These are phyloP conservation scores for Columba guinea DNA, from an alignment of 2,797 vertebrate species.

Conservation along the genomic window DNA sequence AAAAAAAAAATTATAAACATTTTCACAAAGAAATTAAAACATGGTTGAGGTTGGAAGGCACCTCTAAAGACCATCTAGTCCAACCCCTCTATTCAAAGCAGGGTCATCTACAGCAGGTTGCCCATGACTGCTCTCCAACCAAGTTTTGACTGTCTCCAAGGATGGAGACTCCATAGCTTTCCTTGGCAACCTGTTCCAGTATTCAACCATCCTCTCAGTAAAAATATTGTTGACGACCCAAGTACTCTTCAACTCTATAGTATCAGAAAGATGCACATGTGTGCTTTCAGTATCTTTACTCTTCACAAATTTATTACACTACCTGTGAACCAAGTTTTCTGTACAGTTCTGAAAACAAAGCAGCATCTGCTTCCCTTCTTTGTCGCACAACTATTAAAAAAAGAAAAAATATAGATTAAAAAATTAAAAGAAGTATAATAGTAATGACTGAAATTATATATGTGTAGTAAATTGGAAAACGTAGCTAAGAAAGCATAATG, in stretches of 20 bases:
- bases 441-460: neutral
- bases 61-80: neutral
- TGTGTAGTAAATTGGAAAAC: neutral
- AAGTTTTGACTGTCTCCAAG: neutral
- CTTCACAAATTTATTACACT: neutral
- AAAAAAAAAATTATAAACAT: neutral
- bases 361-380: conserved; percentile 91
- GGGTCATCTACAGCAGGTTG: neutral
- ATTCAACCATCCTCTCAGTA: neutral
- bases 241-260: neutral
- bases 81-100: neutral
- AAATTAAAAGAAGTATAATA: neutral
- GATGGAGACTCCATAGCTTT: neutral
- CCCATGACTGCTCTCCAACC: neutral
- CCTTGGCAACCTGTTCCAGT: neutral
- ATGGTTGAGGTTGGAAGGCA: neutral
- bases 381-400: conserved; percentile 88
- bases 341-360: conserved; percentile 94
- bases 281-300: neutral
- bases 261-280: neutral
- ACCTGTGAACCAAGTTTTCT: conserved; percentile 97
- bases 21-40: neutral
- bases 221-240: neutral
- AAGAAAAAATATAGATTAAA: neutral
- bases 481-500: neutral